Evolutionary conservation across 1,140 invertebrate species (phyloP), one percentile per base, ranked within the genome.

Genomic region (Drosophila murphyi): DNA sequence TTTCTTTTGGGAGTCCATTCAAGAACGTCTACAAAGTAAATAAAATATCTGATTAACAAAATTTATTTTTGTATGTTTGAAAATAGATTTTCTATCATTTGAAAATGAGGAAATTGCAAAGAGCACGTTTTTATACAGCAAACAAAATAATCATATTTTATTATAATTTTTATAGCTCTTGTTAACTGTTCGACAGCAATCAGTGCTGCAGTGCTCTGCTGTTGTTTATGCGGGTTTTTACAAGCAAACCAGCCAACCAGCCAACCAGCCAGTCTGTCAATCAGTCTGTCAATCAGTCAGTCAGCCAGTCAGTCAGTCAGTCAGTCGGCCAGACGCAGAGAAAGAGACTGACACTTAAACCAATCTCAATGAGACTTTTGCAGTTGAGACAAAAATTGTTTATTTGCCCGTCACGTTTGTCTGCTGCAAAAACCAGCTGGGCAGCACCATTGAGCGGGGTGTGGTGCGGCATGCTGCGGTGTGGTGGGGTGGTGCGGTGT

Each of bases 331-430:
- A n/a, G 2, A 37, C 61, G 20, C 20, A 20, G 20, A 20, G 20
- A 20, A 20, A 20, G 20, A 28, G 35, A 62, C 43, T 29, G 47
- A 64, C 61, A 79, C 74, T 81, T 82, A 77, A 81, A 57, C 65
- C 77, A 65, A 80, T 76, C 73, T 77, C 64, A 62, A 61, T 80
- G 72, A 73, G 69, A 72, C 70, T 76, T 67, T 83, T 20, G 81
- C 69, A 73, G 76, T 72, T 85, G 62, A 86, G 80, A 81, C 71
- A 52, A 63, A 86, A 85, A 86, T 77, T 85, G 82, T 86, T 78
- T 81, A 20, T 20, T 20, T 20, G 82, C 82, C 74, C 86, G 82
- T 85, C 82, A 85, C 82, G 82, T 85, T 81, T 85, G 75, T 85
- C 20, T 20, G 80, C 52, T 85, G 80, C 81, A 83, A 50, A 55